Conservation (phyloP, 2,888 invertebrate genomes). For the Flabesymbios commensalis region DNA sequence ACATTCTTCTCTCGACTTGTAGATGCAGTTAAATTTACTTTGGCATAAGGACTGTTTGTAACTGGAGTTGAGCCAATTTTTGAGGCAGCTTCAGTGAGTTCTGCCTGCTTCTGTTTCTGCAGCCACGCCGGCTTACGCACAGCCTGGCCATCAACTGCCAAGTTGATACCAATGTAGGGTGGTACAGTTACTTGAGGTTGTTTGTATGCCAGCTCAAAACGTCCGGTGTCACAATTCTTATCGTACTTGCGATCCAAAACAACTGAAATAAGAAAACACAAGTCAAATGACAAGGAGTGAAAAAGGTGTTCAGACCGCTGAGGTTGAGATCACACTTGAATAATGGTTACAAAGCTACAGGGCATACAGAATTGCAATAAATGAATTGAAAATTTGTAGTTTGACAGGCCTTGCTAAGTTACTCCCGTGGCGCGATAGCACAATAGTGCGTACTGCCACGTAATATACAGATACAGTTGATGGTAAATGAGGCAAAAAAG, state of each 20-base stretch:
- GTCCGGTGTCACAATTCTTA: conserved; percentile 57
- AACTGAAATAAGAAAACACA: conserved; percentile 42
- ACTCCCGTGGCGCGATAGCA: no score
- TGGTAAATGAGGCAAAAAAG: neutral
- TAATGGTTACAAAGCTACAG: neutral
- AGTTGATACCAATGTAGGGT: conserved; percentile 59
- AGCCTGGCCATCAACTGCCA: conserved; percentile 42
- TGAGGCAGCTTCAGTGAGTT: neutral
- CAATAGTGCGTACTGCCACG: no score
- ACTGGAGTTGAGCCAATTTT: no score
- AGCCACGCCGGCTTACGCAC: conserved; percentile 21
- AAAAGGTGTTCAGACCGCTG: neutral
- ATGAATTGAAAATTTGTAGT: no score
- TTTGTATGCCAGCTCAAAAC: conserved; percentile 60
- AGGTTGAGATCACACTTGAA: neutral
- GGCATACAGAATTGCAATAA: no score
- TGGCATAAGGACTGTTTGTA: no score
- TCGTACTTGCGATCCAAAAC: conserved; percentile 58
- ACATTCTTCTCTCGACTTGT: neutral
- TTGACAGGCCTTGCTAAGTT: no score
- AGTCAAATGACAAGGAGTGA: neutral
- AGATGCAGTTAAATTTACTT: no score
- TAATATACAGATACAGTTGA: no score
- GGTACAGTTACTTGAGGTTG: conserved; percentile 57
- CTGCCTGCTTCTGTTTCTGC: neutral